Evolutionary conservation across 2,113 vertebrate genomes (phyloP), one percentile per base, ranked within the genome.

Genomic region (Otolemur garnettii): DNA sequence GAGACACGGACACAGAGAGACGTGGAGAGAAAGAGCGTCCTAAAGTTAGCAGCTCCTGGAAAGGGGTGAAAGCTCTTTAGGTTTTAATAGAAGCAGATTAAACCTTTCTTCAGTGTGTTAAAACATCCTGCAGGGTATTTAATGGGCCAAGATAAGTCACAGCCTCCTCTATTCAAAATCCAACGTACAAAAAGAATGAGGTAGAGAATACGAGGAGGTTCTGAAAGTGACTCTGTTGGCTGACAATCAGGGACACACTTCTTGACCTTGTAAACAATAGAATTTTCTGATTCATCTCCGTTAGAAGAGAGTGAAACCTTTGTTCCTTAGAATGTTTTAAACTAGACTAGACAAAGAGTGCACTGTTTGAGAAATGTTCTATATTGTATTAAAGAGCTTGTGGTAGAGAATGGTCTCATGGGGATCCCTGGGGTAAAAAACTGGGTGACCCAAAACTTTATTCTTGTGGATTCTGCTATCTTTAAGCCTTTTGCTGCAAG

Each of bases 301-400:
- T 87, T 95, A 93, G 79, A 96, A 92, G 17, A 89, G 80, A 98
- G 69, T 66, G 89, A 96, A 96, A 77, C 83, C 86, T 96, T 96
- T 96, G 97, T 98, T 78, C 86, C 79, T 97, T 83, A 93, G 75
- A 94, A 68, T 68, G 75, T 94, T 96, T 95, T 91, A 95, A 96
- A 93, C 22, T 62, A 71, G 81, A 80, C 35, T 81, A 80, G 87
- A 98, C 95, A 97, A 97, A 94, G 96, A 74, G 11, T 24, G 11
- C 50, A 77, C 95, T 97, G 97, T 97, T 96, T 88, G 33, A 92
- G 72, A 95, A 94, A 81, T 55, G 50, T 53, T 91, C 59, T 79
- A 59, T 71, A 91, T 93, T 97, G 96, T 96, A 57, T 84, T 84
- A 69, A 97, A 91, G 94, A 88, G 53, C 62, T 69, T 18, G 55